Percentiles rank a stretch among this genome's conserved stretches.
These are phyloP conservation scores for Athalia circularis DNA, from an alignment of 2,888 invertebrate species.

Conservation along the genomic window DNA sequence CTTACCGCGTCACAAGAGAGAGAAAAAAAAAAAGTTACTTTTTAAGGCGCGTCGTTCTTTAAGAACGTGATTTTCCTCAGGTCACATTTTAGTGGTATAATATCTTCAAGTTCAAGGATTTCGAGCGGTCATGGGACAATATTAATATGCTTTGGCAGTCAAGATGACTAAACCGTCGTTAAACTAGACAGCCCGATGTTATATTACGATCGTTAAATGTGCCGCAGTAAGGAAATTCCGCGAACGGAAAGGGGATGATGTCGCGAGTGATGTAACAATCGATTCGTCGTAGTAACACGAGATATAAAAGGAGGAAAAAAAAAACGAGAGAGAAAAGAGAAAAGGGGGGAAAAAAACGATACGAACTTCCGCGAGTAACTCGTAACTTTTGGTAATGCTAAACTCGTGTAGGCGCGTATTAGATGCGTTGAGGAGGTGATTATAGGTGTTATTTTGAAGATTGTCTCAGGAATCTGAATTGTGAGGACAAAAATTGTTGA, in stretches of 20 bases:
- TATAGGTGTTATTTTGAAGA: too few relatives aligned
- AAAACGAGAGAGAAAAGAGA: neutral
- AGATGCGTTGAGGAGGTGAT: too few relatives aligned
- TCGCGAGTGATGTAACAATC: neutral
- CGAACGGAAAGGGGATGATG: neutral
- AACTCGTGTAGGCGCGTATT: neutral
- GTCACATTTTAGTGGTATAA: neutral
- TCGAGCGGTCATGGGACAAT: neutral
- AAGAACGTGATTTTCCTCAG: neutral
- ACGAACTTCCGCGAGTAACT: neutral
- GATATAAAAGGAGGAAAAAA: neutral
- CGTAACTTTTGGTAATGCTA: neutral
- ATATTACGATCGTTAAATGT: conserved; percentile 11
- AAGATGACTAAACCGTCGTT: conserved; percentile 11
- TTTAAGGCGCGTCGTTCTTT: neutral
- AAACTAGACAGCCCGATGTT: conserved; percentile 1
- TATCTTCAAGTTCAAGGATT: neutral
- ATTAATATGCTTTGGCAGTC: neutral
- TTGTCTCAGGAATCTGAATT: conserved; percentile 12
- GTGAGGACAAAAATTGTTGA: conserved; percentile 1
- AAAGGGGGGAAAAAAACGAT: neutral
- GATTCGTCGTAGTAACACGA: too few relatives aligned
- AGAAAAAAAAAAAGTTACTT: neutral
- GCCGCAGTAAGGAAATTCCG: neutral
- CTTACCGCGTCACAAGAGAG: too few relatives aligned